phyloP scores from a whole-genome alignment of 1,140 invertebrate species.

The Drosophila yakuba region DNA sequence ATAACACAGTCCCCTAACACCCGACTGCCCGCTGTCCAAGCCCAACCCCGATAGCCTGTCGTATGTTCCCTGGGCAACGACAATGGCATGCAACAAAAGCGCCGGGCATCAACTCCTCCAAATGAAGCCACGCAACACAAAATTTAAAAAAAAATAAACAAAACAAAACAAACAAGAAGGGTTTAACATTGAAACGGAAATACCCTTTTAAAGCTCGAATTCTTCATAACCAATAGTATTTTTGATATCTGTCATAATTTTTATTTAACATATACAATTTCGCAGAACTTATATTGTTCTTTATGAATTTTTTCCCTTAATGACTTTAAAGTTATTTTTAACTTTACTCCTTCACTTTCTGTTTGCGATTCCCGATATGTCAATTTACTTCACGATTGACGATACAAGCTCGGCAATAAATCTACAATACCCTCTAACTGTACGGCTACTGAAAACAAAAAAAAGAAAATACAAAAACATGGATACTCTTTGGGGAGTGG shows the following conservation, averaged over 20 bases:
- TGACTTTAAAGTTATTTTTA: too few species aligned
- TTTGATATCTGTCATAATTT: too few species aligned
- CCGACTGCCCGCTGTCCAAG: conserved; percentile 6
- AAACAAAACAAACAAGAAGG: conserved; percentile 5
- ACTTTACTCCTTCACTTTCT: not conserved
- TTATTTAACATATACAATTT: too few species aligned
- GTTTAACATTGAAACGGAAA: not conserved
- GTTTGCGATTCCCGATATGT: not conserved
- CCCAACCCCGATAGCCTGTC: conserved; percentile 36
- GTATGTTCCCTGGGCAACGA: conserved; percentile 62
- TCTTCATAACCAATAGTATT: too few species aligned
- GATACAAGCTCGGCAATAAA: not conserved
- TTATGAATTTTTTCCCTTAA: too few species aligned
- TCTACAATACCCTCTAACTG: not conserved
- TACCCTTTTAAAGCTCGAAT: not conserved
- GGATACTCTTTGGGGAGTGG: conserved; percentile 11
- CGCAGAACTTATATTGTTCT: too few species aligned
- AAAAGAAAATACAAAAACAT: conserved; percentile 28
- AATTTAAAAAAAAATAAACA: not conserved
- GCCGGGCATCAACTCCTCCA: conserved; percentile 73
- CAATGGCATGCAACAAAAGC: conserved; percentile 72
- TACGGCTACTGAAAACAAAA: not conserved
- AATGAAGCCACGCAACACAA: conserved; percentile 50
- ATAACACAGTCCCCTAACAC: conserved; percentile 8
- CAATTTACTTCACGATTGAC: not conserved